Evolutionary conservation across 2,797 vertebrate genomes (phyloP).

Genomic region (Champsocephalus gunnari): DNA sequence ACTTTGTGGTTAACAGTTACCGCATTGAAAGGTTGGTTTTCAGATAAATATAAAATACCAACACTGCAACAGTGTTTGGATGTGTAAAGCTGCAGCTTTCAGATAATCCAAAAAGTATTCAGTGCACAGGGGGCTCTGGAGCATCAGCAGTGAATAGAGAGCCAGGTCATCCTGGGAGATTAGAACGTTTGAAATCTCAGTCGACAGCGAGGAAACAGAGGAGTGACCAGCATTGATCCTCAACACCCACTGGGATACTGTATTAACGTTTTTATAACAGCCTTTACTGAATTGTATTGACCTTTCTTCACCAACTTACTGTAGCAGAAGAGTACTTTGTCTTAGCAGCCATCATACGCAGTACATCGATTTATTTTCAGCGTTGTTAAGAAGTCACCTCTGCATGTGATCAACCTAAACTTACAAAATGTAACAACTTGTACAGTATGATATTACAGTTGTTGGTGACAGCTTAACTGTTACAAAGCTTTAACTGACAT

Average conservation of each 20-base stretch:
- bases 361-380: neutral
- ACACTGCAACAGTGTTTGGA: neutral
- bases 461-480: too few relatives aligned
- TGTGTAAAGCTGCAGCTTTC: conserved; percentile 1
- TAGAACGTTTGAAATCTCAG: conserved; percentile 5
- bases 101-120: conserved; percentile 1
- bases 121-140: neutral
- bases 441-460: too few relatives aligned
- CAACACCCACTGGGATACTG: conserved; percentile 2
- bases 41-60: conserved; percentile 3
- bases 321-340: neutral
- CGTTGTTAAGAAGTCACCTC: neutral
- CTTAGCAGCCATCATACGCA: neutral
- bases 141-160: conserved; percentile 1
- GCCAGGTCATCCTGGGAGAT: conserved; percentile 12
- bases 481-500: neutral
- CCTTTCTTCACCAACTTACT: conserved; percentile 5
- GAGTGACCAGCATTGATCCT: conserved; percentile 14
- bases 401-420: neutral
- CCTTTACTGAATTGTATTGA: neutral
- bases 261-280: neutral
- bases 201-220: neutral
- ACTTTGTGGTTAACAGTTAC: neutral
- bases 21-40: conserved; percentile 7
- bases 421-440: neutral